Evolutionary conservation across 2,113 vertebrate species (phyloP).

Genomic region (Martes martes): DNA sequence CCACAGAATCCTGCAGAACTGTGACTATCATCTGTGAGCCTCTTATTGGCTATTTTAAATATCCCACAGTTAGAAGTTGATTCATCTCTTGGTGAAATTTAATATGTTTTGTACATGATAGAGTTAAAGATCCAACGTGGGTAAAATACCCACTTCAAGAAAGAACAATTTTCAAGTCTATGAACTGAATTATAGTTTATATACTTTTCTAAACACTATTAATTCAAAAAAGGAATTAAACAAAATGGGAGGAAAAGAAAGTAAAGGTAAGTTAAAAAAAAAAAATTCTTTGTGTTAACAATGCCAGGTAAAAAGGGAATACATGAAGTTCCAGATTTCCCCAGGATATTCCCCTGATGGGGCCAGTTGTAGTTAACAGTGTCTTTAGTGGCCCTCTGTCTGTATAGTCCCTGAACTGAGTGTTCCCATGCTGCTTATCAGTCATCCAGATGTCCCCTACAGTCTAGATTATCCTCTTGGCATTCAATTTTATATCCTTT

Average conservation of each 20-base stretch:
- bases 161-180: background rate
- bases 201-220: background rate
- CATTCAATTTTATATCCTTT: background rate
- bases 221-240: background rate
- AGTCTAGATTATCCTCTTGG: background rate
- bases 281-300: background rate
- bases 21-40: background rate
- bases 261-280: background rate
- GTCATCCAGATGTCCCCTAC: background rate
- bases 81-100: background rate
- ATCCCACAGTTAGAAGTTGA: background rate
- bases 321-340: background rate
- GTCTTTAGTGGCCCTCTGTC: background rate
- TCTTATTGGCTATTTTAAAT: slow-evolving; percentile 2
- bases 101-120: background rate
- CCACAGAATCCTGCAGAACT: background rate
- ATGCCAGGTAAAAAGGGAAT: background rate
- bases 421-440: background rate
- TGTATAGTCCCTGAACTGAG: background rate
- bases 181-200: background rate
- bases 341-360: background rate
- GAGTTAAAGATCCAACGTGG: background rate
- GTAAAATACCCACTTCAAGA: background rate
- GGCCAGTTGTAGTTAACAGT: background rate
- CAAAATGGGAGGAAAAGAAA: background rate